These are phyloP conservation scores for Edolisoma coerulescens DNA, from an alignment of 2,113 vertebrate species.

Conservation along the genomic window DNA sequence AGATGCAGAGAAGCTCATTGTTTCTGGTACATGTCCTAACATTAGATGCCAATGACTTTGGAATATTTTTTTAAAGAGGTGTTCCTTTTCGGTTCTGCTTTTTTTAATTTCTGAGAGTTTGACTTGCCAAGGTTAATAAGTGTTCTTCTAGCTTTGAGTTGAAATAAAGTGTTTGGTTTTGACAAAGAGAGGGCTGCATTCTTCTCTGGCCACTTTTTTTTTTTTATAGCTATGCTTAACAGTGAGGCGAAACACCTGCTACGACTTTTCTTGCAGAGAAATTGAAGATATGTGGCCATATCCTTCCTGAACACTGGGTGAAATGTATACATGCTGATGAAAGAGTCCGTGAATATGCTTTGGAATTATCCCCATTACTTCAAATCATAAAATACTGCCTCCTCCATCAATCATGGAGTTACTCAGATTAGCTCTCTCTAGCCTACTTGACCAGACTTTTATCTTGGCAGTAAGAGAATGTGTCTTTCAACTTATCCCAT, in stretches of 20 bases:
- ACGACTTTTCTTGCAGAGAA: neutral
- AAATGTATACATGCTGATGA: neutral
- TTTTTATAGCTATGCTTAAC: neutral
- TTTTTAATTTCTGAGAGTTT: neutral
- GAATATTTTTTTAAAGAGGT: neutral
- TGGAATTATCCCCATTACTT: neutral
- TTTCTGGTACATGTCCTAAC: neutral
- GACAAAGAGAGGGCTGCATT: constrained; percentile 14
- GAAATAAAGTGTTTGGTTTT: constrained; percentile 44
- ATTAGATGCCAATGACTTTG: neutral
- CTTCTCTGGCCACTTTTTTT: neutral
- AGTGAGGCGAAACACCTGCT: constrained; percentile 36
- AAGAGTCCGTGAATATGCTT: neutral
- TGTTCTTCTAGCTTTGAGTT: neutral
- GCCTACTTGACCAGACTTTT: neutral
- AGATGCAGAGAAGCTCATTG: neutral
- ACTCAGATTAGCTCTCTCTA: neutral
- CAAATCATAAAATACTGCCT: neutral
- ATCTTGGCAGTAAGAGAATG: neutral
- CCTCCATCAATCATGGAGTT: neutral
- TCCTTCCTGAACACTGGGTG: neutral
- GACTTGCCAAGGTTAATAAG: neutral
- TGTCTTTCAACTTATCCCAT: neutral
- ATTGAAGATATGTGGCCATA: neutral
- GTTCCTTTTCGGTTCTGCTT: neutral